Evolutionary conservation across 1,140 invertebrate genomes (phyloP).

Genomic region (Caenorhabditis remanei): DNA sequence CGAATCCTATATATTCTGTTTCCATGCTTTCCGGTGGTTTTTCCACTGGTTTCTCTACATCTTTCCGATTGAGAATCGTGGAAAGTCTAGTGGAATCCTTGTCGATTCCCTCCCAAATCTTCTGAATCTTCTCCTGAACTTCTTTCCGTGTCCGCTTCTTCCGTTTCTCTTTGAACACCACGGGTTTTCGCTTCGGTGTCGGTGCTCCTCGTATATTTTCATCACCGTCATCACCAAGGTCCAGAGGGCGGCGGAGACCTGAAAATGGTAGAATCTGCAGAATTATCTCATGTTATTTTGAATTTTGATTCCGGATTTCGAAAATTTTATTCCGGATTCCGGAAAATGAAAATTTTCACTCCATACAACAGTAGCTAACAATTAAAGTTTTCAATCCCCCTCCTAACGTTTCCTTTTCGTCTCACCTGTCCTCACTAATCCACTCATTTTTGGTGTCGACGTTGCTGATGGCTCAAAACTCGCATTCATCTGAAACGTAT

Average conservation of each 20-base stretch:
- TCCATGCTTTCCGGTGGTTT: not conserved
- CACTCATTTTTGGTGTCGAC: not conserved
- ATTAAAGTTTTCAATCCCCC: too few relatives aligned
- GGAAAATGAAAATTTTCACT: too few relatives aligned
- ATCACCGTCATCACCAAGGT: not conserved
- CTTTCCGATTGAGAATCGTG: not conserved
- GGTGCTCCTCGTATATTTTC: slow-evolving; percentile 17
- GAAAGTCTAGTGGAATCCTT: not conserved
- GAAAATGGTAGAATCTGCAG: not conserved
- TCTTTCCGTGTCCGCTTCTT: not conserved
- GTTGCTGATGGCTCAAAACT: slow-evolving; percentile 23
- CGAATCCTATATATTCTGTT: not conserved
- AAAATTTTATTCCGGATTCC: too few relatives aligned
- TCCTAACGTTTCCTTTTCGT: too few relatives aligned
- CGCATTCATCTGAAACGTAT: slow-evolving; percentile 4
- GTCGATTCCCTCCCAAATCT: not conserved
- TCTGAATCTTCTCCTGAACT: not conserved
- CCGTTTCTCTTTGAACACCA: not conserved
- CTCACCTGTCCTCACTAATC: not conserved
- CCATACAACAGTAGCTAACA: too few relatives aligned
- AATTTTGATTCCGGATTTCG: too few relatives aligned
- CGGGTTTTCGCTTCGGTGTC: not conserved
- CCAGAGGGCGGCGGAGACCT: slow-evolving; percentile 14
- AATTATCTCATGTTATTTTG: too few relatives aligned
- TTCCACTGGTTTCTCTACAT: not conserved